Evolutionary conservation across 2,797 vertebrate genomes (phyloP).

Genomic region (Erpetoichthys calabaricus): DNA sequence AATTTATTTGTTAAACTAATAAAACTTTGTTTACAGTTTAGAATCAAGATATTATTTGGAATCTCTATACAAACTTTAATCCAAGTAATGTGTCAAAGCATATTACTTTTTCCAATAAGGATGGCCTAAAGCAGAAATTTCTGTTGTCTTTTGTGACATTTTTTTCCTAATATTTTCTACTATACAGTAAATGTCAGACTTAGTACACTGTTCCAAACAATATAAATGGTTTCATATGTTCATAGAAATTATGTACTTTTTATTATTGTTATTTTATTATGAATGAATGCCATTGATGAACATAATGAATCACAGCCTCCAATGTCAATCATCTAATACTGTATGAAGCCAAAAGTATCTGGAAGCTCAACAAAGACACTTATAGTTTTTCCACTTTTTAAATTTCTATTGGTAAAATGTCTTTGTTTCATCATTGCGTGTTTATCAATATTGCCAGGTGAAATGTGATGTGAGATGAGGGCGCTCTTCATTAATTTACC

Average conservation of each 20-base stretch:
- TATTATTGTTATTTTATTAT: no score
- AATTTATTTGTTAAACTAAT: slow-evolving; percentile 2
- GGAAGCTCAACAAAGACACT: no score
- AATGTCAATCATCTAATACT: no score
- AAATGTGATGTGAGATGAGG: no score
- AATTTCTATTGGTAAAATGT: no score
- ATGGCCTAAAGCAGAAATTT: slow-evolving; percentile 17
- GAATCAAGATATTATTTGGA: slow-evolving; percentile 14
- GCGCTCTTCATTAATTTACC: no score
- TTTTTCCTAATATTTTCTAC: slow-evolving; percentile 11
- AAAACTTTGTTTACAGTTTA: slow-evolving; percentile 15
- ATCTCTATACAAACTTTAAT: slow-evolving; percentile 19
- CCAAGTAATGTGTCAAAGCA: slow-evolving; percentile 23
- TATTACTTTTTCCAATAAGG: slow-evolving; percentile 18
- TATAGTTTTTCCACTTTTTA: no score
- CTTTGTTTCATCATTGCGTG: no score
- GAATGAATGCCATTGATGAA: no score
- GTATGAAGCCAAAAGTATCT: no score
- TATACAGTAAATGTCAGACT: slow-evolving; percentile 29
- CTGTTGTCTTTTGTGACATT: slow-evolving; percentile 14
- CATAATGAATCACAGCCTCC: no score
- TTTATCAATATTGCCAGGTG: no score
- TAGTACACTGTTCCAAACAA: slow-evolving; percentile 26
- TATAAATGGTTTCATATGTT: slow-evolving; percentile 29
- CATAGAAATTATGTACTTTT: slow-evolving; percentile 20